Evolutionary conservation across 2,113 vertebrate genomes (phyloP).

Genomic region (Anser cygnoides): DNA sequence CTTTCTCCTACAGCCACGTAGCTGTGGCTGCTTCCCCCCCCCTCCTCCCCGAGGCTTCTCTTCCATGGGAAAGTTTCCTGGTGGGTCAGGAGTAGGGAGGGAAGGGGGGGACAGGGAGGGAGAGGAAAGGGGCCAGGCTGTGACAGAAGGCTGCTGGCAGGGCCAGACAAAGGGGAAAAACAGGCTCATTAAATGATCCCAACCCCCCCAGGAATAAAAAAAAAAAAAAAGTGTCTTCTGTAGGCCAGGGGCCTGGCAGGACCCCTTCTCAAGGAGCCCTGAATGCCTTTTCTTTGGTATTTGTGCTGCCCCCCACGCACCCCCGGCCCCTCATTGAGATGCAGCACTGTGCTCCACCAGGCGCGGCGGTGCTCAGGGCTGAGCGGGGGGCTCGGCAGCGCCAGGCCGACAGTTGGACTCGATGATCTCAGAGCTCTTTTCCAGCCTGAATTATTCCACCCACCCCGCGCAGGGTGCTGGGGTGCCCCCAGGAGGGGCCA

Average conservation of each 20-base stretch:
- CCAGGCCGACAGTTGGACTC: not conserved
- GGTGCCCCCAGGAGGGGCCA: not conserved
- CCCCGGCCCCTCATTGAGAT: constrained; percentile 33
- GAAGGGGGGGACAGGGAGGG: constrained; percentile 47
- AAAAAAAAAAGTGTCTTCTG: constrained; percentile 10
- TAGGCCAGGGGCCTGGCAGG: not conserved
- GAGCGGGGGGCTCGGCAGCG: too few relatives aligned
- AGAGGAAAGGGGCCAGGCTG: constrained; percentile 45
- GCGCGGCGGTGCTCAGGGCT: too few relatives aligned
- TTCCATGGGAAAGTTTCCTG: constrained; percentile 76
- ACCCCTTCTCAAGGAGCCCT: constrained; percentile 17
- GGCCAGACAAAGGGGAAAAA: constrained; percentile 71
- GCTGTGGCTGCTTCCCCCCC: not conserved
- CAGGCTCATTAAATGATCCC: constrained; percentile 56
- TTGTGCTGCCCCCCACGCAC: constrained; percentile 17
- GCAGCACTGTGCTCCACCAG: not conserved
- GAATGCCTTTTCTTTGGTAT: constrained; percentile 48
- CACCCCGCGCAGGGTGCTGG: not conserved
- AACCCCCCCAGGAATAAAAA: not conserved
- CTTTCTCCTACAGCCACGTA: constrained; percentile 4
- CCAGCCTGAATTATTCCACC: not conserved
- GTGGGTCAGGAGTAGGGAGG: constrained; percentile 55
- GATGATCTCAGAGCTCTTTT: not conserved
- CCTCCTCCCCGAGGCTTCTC: constrained; percentile 6
- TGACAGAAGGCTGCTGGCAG: constrained; percentile 71